Base-by-base conservation (phyloP, 2,113 vertebrate species). In the Bambusicola thoracicus region DNA sequence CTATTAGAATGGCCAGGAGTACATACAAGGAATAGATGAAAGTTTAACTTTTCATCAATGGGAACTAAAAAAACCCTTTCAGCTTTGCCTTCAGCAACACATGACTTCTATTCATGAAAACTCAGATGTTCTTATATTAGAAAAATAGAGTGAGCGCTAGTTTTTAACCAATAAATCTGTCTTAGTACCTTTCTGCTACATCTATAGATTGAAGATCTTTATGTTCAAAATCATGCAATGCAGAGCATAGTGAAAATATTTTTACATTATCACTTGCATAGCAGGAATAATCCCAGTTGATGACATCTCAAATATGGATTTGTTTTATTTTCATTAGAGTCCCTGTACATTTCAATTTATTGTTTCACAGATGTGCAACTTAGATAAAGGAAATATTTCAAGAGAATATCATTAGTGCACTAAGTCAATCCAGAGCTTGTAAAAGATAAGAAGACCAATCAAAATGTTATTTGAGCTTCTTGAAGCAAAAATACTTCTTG, bases 41-140 rank as follows among this genome's bases (percentile, higher is more conserved):
- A 88, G 82, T 96, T 96, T 76, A 93, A 74, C 68, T 90, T 92
- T 93, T 78, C 92, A 51, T 96, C 95, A 95, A 85, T 94, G 93
- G 85, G 91, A 92, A 88, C 25, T 0, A 68, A 85, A 92, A 90
- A 59, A 53, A 81, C 85, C 65, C 58, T 91, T 85, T 89, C 67
- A 77, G 81, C 44, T 73, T 53, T 82, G 73, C 44, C 70, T 92
- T 87, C 18, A 93, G 81, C 51, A 93, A 67, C 87, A 82, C 0
- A 2, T 87, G 91, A 92, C 61, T 94, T 81, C 72, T 88, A 29
- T 36, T 88, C 29, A 58, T 49, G 55, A 80, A 94, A 85, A 87
- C 73, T 82, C 34, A 8, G 48, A 79, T 93, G 89, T 87, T 86
- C 66, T 61, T 76, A 36, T 81, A 81, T 72, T 81, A 88, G 51